Evolutionary conservation across 2,888 invertebrate genomes (phyloP).

Genomic region (Epirrhoe alternata): DNA sequence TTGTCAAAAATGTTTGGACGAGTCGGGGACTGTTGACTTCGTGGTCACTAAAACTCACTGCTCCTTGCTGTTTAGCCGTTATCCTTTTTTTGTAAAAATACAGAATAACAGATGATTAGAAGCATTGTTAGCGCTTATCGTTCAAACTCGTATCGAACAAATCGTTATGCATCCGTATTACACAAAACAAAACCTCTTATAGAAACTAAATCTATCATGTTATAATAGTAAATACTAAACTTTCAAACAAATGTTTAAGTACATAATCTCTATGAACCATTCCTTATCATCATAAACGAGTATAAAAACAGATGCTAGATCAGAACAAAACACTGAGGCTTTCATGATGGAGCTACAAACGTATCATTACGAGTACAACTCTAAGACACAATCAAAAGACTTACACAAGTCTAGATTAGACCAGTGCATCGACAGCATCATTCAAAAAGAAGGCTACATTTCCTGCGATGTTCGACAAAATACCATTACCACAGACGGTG

Average conservation of each 20-base stretch:
- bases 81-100: no score
- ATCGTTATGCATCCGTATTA: no score
- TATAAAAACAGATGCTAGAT: conserved; percentile 26
- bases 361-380: conserved; percentile 16
- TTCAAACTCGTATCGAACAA: no score
- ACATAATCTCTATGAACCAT: neutral
- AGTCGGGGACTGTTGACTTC: no score
- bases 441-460: conserved; percentile 48
- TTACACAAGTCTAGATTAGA: conserved; percentile 36
- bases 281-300: neutral
- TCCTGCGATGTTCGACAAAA: conserved; percentile 45
- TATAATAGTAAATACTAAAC: neutral
- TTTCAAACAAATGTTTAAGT: neutral
- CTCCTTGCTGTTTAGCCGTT: no score
- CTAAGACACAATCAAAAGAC: neutral
- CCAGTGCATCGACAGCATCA: conserved; percentile 40
- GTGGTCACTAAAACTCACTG: no score
- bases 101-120: no score
- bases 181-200: no score
- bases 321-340: neutral
- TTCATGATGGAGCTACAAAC: conserved; percentile 28
- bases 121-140: no score
- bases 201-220: no score
- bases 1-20: no score
- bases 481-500: conserved; percentile 54